Percentiles rank a stretch among this genome's conserved stretches.
These are phyloP conservation scores for Azemiops feae DNA, from an alignment of 2,113 vertebrate genomes.

Conservation along the genomic window DNA sequence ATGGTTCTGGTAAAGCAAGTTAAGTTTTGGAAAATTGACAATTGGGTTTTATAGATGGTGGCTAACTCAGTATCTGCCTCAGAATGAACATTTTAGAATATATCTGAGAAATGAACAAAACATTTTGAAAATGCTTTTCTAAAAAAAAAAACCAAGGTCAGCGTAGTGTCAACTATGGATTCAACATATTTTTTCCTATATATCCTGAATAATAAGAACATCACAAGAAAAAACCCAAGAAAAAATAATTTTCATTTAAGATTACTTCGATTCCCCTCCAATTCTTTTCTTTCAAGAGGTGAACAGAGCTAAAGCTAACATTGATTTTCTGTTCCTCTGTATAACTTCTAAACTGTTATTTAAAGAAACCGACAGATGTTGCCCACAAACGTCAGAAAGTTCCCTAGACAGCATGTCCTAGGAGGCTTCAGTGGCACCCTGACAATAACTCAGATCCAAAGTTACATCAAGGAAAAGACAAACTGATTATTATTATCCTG, in stretches of 20 bases:
- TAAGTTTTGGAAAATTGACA: background rate
- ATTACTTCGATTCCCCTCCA: background rate
- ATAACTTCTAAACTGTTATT: background rate
- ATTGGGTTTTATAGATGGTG: background rate
- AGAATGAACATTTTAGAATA: too few relatives aligned
- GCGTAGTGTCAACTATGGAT: background rate
- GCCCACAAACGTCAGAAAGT: accelerated
- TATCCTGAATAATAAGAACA: background rate
- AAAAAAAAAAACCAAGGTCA: background rate
- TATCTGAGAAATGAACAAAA: background rate
- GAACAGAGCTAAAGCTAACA: slow-evolving; percentile 14
- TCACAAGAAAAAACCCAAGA: background rate
- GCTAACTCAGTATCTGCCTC: background rate
- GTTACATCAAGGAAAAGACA: too few relatives aligned
- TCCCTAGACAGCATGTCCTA: background rate
- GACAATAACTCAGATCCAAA: background rate
- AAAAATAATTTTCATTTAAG: slow-evolving; percentile 12
- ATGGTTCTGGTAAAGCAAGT: background rate
- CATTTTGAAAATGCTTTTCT: background rate
- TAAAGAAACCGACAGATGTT: background rate
- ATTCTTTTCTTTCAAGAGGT: slow-evolving; percentile 31
- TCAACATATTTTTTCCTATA: background rate
- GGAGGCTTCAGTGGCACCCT: background rate
- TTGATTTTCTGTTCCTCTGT: slow-evolving; percentile 12
- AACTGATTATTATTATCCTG: too few relatives aligned